Conservation (phyloP, 1,140 invertebrate species). For the Antheraea pernyi region DNA sequence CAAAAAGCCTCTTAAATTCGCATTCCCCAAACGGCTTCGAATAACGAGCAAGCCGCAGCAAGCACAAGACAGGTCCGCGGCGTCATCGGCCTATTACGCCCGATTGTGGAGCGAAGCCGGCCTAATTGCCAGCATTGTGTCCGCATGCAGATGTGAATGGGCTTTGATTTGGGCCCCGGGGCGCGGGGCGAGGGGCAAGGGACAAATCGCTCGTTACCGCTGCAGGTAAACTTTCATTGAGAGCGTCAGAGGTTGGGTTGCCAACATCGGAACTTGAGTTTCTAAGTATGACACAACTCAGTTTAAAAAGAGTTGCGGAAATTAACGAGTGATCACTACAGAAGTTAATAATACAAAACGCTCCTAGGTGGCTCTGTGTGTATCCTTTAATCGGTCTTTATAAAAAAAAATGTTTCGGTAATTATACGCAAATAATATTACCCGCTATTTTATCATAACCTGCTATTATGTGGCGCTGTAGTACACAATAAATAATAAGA, state of each 20-base stretch:
- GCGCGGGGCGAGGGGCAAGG: slow-evolving; percentile 63
- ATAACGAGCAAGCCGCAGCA: slow-evolving; percentile 5
- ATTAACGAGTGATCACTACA: no score
- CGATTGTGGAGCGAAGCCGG: slow-evolving; percentile 74
- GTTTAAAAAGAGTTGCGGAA: no score
- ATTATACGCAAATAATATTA: no score
- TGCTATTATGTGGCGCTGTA: no score
- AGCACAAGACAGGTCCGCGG: slow-evolving; percentile 19
- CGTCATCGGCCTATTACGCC: slow-evolving; percentile 72
- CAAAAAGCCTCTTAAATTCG: slow-evolving; percentile 1
- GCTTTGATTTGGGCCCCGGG: slow-evolving; percentile 74
- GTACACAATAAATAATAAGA: no score
- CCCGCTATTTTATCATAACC: no score
- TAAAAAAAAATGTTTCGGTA: no score
- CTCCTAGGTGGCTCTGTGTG: no score
- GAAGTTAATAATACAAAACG: no score
- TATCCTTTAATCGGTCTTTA: no score
- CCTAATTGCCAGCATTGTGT: slow-evolving; percentile 78
- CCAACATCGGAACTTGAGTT: background rate
- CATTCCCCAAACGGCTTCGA: slow-evolving; percentile 1
- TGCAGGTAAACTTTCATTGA: slow-evolving; percentile 79
- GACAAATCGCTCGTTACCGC: slow-evolving; percentile 78
- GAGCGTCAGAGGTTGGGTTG: slow-evolving; percentile 44
- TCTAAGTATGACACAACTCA: background rate
- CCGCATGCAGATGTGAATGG: slow-evolving; percentile 78